phyloP scores from a whole-genome alignment of 2,797 vertebrate genomes.

The Malurus leucopterus region DNA sequence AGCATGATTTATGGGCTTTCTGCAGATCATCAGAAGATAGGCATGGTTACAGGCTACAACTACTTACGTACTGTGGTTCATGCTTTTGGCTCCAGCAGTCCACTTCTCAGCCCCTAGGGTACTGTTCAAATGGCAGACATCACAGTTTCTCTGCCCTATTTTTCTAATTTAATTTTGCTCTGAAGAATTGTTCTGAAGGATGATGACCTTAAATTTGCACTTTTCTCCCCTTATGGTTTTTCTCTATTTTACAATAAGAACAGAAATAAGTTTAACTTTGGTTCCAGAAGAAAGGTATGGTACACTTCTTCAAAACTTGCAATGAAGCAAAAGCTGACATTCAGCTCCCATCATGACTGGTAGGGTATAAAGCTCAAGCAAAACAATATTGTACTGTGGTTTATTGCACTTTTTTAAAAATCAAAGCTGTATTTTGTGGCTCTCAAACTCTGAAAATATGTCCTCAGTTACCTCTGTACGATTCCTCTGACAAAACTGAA shows the following conservation, averaged over 20 bases:
- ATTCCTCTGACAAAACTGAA: neutral
- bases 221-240: neutral
- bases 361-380: neutral
- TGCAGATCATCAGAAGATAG: slow-evolving; percentile 12
- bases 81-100: neutral
- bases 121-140: neutral
- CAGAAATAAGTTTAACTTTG: neutral
- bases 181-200: neutral
- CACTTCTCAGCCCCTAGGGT: neutral
- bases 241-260: neutral
- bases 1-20: neutral
- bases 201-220: neutral
- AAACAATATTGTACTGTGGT: neutral
- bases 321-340: neutral
- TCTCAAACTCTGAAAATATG: neutral
- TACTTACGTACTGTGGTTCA: neutral
- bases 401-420: neutral
- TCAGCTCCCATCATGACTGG: neutral
- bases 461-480: neutral
- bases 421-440: neutral
- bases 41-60: neutral
- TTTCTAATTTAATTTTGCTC: slow-evolving; percentile 23
- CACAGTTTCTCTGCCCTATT: neutral
- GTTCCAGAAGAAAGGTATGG: neutral
- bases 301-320: neutral